Percentiles rank a stretch among this genome's conserved stretches.
Evolutionary conservation across 2,888 invertebrate species (phyloP).

Genomic region (Chrysolina haemoptera): DNA sequence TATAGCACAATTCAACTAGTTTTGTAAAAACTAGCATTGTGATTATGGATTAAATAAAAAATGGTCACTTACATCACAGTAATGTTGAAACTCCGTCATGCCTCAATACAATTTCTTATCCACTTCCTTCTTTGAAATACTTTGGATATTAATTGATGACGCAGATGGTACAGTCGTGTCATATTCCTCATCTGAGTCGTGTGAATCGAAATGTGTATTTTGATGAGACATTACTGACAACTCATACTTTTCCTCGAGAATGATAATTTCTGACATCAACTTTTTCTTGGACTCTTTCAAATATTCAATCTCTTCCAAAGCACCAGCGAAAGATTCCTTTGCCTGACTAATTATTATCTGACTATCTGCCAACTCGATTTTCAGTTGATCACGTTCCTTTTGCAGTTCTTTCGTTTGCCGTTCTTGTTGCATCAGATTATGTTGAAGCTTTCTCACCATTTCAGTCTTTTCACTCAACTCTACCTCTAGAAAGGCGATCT

Average conservation of each 20-base stretch:
- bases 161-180: neutral
- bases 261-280: neutral
- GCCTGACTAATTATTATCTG: neutral
- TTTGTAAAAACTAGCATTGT: neutral
- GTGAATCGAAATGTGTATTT: neutral
- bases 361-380: neutral
- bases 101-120: constrained; percentile 53
- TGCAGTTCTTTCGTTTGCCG: neutral
- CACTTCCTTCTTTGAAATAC: constrained; percentile 20
- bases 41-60: too few species aligned
- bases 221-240: neutral
- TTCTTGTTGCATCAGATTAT: neutral
- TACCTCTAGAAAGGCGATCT: neutral
- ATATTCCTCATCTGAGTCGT: neutral
- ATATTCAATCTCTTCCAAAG: constrained; percentile 8
- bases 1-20: too few species aligned
- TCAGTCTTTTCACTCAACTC: neutral
- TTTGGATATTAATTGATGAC: neutral
- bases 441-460: neutral
- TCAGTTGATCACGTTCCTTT: neutral
- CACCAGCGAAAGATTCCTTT: neutral
- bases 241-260: constrained; percentile 11
- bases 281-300: neutral
- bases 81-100: neutral
- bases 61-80: too few species aligned